Evolutionary conservation across 2,888 invertebrate genomes (phyloP).

Genomic region (Belgica antarctica): DNA sequence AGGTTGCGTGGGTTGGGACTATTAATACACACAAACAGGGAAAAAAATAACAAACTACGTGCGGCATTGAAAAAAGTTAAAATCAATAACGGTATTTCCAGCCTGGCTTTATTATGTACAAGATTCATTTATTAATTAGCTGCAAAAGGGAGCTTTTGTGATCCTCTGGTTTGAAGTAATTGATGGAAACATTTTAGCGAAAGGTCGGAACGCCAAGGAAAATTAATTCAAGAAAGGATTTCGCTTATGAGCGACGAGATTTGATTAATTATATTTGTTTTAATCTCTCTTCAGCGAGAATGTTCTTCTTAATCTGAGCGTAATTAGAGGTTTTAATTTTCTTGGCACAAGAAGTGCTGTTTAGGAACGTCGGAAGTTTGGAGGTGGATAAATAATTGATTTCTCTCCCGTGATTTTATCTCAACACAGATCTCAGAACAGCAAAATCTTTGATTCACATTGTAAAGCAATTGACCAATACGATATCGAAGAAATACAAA

Average conservation of each 20-base stretch:
- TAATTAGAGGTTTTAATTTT: constrained; percentile 6
- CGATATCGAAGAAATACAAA: constrained; percentile 7
- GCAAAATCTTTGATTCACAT: too few relatives aligned
- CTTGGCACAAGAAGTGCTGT: constrained; percentile 4
- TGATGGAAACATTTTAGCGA: not conserved
- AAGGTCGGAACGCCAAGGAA: not conserved
- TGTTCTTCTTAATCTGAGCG: constrained; percentile 1
- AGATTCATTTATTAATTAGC: constrained; percentile 16
- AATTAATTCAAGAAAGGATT: constrained; percentile 7
- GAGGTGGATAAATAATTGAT: too few relatives aligned
- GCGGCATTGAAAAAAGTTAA: constrained; percentile 44
- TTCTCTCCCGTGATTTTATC: too few relatives aligned
- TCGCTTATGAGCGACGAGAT: too few relatives aligned
- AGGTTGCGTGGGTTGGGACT: constrained; percentile 19
- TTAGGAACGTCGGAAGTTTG: too few relatives aligned
- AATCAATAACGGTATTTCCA: constrained; percentile 44
- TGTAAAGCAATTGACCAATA: not conserved
- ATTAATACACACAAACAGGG: constrained; percentile 17
- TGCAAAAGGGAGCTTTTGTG: not conserved
- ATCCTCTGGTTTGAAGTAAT: not conserved
- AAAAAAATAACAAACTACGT: constrained; percentile 42
- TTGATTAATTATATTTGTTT: constrained; percentile 23
- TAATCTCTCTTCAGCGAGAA: not conserved
- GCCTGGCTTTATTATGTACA: too few relatives aligned
- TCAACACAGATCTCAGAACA: too few relatives aligned